Percentiles rank a stretch among this genome's conserved stretches.
Evolutionary conservation across 2,888 invertebrate genomes (phyloP).

Genomic region (Drosophila affinis): DNA sequence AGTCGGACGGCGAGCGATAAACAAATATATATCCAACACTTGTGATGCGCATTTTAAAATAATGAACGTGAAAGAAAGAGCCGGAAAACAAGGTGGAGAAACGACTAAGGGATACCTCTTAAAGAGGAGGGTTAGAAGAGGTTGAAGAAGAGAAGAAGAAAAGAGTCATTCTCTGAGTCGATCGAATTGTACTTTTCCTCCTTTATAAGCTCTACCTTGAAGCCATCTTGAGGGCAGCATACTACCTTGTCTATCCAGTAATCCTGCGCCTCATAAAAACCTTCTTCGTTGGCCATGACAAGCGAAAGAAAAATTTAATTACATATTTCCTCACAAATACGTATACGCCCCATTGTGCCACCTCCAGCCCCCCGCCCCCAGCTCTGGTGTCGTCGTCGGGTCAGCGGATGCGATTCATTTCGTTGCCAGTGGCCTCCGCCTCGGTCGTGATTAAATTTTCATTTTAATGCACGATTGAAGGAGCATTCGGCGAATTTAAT

Average conservation of each 20-base stretch:
- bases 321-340: slow-evolving; percentile 62
- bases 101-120: slow-evolving; percentile 36
- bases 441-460: slow-evolving; percentile 73
- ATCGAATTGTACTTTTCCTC: neutral
- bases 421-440: slow-evolving; percentile 29
- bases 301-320: slow-evolving; percentile 62
- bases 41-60: slow-evolving; percentile 70
- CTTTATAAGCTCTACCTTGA: neutral
- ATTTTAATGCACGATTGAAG: slow-evolving; percentile 78
- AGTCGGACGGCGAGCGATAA: slow-evolving; percentile 55
- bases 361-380: too few species aligned
- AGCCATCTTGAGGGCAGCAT: neutral
- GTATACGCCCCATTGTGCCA: slow-evolving; percentile 39
- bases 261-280: slow-evolving; percentile 4
- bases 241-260: slow-evolving; percentile 12
- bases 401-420: slow-evolving; percentile 50
- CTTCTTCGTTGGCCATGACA: slow-evolving; percentile 10
- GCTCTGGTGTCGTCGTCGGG: slow-evolving; percentile 42
- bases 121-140: neutral
- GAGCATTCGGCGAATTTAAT: slow-evolving; percentile 74
- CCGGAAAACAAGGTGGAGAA: neutral
- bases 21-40: slow-evolving; percentile 71
- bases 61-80: slow-evolving; percentile 52
- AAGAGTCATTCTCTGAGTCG: neutral
- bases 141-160: too few species aligned